phyloP scores from a whole-genome alignment of 2,888 invertebrate species.

The Brenthis hecate region DNA sequence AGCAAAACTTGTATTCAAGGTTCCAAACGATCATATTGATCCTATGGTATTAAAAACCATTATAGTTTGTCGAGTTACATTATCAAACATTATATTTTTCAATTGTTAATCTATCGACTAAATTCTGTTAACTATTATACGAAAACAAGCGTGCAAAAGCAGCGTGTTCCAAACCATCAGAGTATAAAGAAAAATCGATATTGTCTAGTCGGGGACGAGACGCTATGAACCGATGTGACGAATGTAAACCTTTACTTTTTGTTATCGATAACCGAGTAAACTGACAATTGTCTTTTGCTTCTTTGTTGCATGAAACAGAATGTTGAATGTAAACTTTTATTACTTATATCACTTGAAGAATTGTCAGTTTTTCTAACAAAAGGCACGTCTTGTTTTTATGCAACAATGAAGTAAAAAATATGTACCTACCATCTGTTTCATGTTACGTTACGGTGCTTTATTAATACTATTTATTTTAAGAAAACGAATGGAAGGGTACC shows the following conservation, averaged over 20 bases:
- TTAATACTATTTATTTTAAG: no score
- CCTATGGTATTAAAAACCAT: not conserved
- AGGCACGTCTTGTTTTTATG: not conserved
- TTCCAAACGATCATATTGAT: not conserved
- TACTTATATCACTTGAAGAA: not conserved
- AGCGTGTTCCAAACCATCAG: not conserved
- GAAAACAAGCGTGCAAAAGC: not conserved
- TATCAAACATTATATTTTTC: not conserved
- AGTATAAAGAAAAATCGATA: constrained; percentile 7
- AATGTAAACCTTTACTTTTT: constrained; percentile 9
- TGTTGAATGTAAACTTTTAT: not conserved
- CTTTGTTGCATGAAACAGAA: constrained; percentile 11
- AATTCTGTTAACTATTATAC: no score
- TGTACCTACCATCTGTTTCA: no score
- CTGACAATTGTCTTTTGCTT: constrained; percentile 1
- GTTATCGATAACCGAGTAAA: constrained; percentile 9
- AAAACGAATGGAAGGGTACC: no score
- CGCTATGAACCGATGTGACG: not conserved
- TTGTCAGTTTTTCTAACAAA: constrained; percentile 7
- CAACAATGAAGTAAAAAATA: not conserved
- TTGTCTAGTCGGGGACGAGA: constrained; percentile 14
- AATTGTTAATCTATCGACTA: not conserved
- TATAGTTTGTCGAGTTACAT: not conserved
- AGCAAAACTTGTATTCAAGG: constrained; percentile 4
- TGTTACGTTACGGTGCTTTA: no score